Percentiles rank a stretch among this genome's conserved stretches.
Evolutionary conservation across 1,140 invertebrate species (phyloP).

Genomic region (Zaprionus capensis): DNA sequence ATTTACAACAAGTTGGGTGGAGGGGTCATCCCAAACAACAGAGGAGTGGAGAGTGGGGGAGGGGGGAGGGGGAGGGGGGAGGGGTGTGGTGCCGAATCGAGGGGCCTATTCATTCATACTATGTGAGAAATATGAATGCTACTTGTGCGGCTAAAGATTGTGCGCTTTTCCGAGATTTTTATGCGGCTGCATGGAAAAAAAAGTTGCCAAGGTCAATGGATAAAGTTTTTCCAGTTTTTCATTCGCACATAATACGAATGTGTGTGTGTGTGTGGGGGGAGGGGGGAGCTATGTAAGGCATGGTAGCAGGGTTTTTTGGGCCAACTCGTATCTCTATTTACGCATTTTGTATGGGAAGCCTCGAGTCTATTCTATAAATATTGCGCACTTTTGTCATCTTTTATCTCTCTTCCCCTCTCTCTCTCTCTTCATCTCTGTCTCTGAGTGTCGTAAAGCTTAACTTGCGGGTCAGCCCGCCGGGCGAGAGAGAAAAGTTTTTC

Average conservation of each 20-base stretch:
- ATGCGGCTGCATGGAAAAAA: slow-evolving; percentile 25
- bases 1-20: not conserved
- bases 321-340: slow-evolving; percentile 32
- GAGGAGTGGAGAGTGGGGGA: too few species aligned
- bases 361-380: slow-evolving; percentile 37
- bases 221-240: slow-evolving; percentile 49
- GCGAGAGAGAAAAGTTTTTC: slow-evolving; percentile 49
- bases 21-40: not conserved
- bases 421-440: slow-evolving; percentile 16
- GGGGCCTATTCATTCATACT: slow-evolving; percentile 19
- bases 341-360: slow-evolving; percentile 22
- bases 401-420: slow-evolving; percentile 45
- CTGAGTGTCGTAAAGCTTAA: slow-evolving; percentile 45
- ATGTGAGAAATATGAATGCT: slow-evolving; percentile 32
- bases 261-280: not conserved
- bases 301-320: not conserved
- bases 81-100: not conserved
- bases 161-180: slow-evolving; percentile 35
- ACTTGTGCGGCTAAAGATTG: slow-evolving; percentile 34
- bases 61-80: not conserved
- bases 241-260: not conserved
- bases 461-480: slow-evolving; percentile 60
- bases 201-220: slow-evolving; percentile 61
- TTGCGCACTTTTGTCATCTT: slow-evolving; percentile 40
- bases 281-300: too few species aligned